A percentile compares a stretch with the other conserved stretches of the same genome.
These are phyloP conservation scores for Siniperca obscura DNA, from an alignment of 2,797 vertebrate species.

Conservation along the genomic window DNA sequence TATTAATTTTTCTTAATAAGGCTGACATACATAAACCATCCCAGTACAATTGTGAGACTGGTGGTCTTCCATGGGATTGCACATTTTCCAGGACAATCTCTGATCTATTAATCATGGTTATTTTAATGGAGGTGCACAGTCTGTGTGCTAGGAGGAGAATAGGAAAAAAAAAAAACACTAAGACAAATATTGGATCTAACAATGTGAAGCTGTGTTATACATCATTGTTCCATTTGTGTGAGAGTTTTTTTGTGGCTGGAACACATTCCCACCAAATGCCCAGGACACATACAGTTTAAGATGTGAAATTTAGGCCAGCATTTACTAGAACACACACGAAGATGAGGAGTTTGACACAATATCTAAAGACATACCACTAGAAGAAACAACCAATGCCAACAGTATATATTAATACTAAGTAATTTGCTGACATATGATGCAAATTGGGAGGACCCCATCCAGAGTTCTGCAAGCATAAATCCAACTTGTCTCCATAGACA, in stretches of 20 bases:
- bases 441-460: background rate
- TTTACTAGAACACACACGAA: background rate
- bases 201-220: constrained; percentile 31
- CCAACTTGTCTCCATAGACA: background rate
- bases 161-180: constrained; percentile 4
- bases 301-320: constrained; percentile 10
- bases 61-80: constrained; percentile 58
- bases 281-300: background rate
- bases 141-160: constrained; percentile 18
- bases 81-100: constrained; percentile 48
- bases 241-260: constrained; percentile 8
- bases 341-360: background rate
- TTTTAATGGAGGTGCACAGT: constrained; percentile 61
- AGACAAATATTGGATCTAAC: constrained; percentile 41
- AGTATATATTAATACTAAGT: background rate
- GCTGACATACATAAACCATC: constrained; percentile 61
- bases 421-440: background rate
- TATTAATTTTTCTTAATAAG: constrained; percentile 67
- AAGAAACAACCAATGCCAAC: background rate
- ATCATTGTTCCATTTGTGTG: constrained; percentile 37
- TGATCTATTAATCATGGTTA: constrained; percentile 76
- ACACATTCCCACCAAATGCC: constrained; percentile 8
- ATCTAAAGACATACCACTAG: background rate
- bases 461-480: background rate
- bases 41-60: constrained; percentile 62